A percentile compares a stretch with the other conserved stretches of the same genome.
phyloP scores from a whole-genome alignment of 2,113 vertebrate genomes.

The Tichodroma muraria region DNA sequence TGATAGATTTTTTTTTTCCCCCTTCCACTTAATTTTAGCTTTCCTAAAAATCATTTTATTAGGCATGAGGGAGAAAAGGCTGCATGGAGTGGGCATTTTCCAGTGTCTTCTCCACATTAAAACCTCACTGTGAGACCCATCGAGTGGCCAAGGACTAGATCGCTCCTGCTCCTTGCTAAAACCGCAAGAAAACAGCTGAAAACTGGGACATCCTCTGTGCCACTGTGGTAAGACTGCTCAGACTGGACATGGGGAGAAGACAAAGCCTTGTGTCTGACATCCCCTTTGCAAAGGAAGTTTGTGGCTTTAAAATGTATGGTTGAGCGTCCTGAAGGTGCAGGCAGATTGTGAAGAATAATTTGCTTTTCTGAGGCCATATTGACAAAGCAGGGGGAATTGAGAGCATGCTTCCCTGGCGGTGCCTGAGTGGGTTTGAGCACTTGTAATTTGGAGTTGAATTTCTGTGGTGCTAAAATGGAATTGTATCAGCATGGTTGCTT shows the following conservation, averaged over 20 bases:
- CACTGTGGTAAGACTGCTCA: background rate
- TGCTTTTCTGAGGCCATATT: background rate
- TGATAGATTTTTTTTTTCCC: background rate
- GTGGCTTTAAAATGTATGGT: background rate
- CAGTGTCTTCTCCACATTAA: background rate
- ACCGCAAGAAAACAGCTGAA: background rate
- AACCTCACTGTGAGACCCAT: background rate
- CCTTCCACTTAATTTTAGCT: constrained; percentile 18
- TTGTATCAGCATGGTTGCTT: background rate
- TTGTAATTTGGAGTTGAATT: background rate
- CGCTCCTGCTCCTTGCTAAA: background rate
- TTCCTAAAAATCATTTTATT: constrained; percentile 16
- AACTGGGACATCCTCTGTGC: background rate
- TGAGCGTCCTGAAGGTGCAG: background rate
- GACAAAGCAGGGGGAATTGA: background rate
- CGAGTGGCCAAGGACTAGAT: background rate
- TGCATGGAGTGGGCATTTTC: background rate
- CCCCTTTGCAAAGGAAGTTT: background rate
- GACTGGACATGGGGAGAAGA: background rate
- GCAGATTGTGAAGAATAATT: background rate
- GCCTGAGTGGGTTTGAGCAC: background rate
- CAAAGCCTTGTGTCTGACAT: background rate
- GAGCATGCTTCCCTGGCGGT: background rate
- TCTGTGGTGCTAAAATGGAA: background rate
- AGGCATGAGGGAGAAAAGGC: background rate